Base-by-base conservation (phyloP, 2,888 invertebrate genomes). In the Pimpla rufipes region DNA sequence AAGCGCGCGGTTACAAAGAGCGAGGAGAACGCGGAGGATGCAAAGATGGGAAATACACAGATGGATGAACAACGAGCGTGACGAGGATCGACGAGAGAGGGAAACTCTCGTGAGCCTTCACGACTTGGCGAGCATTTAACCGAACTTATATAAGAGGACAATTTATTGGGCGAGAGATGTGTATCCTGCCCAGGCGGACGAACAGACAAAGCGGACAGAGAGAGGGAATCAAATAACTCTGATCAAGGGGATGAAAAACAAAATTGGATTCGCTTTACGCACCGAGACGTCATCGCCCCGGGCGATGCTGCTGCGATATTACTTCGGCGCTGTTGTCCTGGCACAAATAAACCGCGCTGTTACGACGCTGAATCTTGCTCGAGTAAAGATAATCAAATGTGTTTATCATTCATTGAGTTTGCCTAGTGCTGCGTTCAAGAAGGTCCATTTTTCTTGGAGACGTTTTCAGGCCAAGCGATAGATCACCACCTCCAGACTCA, bases 1-100 rank as follows among this genome's bases (percentile, higher is more conserved):
- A 68, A 80, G 29, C 35, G 42, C 35, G 42, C 42, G 47, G 23
- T 52, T 52, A 52, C 52, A 52, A 80, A 74, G 55, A 52, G 37
- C 11, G 62, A 47, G 21, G 35, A 55, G 52, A 57, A 8, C 40
- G n/a, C n/a, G n/a, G 11, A 66, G 45, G 35, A 40, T 50, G 52
- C 10, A 62, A 40, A 35, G 35, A 59, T 29, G 29, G 7, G 13
- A 47, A 23, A 67, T 13, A 29, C 6, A 67, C n/a, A 10, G 47
- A 23, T 5, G 23, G 29, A 67, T 50, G 29, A 50, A 52, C 52
- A 11, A 21, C 35, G 52, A 47, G 47, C n/a, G 35, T 47, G 42
- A 35, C 45, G 29, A 6, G 37, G 52, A 40, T 16, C 23, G 42
- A 2, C 10, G 37, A 52, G 18, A n/a, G 21, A 5, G 13, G 42